These are phyloP conservation scores for Bryconaethiops microstoma DNA, from an alignment of 2,797 vertebrate genomes.

Conservation along the genomic window DNA sequence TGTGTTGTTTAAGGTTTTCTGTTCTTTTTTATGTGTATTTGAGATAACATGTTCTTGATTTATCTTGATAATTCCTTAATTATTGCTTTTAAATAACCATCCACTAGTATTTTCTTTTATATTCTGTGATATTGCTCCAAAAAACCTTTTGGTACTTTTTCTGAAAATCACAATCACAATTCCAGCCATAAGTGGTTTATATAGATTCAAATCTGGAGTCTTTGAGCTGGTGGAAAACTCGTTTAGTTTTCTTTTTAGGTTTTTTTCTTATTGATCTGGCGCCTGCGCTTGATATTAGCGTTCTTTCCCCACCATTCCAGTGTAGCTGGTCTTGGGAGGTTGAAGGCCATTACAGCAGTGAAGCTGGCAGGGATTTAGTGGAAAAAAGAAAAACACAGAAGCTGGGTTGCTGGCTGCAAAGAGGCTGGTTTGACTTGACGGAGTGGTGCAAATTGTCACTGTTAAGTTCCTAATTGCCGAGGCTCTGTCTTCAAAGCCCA, in stretches of 20 bases:
- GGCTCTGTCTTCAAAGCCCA: slow-evolving; percentile 68
- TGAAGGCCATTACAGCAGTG: slow-evolving; percentile 27
- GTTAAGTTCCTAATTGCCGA: slow-evolving; percentile 67
- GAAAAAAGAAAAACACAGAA: slow-evolving; percentile 50
- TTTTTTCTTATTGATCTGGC: slow-evolving; percentile 13
- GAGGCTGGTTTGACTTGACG: slow-evolving; percentile 46
- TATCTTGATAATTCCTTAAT: too few species aligned
- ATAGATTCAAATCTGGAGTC: background rate
- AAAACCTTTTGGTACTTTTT: too few species aligned
- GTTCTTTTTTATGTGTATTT: too few species aligned
- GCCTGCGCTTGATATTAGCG: background rate
- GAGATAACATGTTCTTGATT: too few species aligned
- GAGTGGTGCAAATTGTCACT: slow-evolving; percentile 70
- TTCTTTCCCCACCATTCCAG: slow-evolving; percentile 31
- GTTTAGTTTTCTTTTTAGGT: slow-evolving; percentile 3
- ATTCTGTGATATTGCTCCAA: too few species aligned
- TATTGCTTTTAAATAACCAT: too few species aligned
- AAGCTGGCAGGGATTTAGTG: slow-evolving; percentile 32
- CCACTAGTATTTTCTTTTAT: too few species aligned
- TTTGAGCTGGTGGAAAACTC: background rate
- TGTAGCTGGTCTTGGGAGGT: slow-evolving; percentile 18
- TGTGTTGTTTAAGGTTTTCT: too few species aligned
- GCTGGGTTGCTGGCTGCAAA: slow-evolving; percentile 52
- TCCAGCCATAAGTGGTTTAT: slow-evolving; percentile 20
- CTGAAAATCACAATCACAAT: background rate